phyloP scores from a whole-genome alignment of 2,888 invertebrate species.

The Scaeva pyrastri region DNA sequence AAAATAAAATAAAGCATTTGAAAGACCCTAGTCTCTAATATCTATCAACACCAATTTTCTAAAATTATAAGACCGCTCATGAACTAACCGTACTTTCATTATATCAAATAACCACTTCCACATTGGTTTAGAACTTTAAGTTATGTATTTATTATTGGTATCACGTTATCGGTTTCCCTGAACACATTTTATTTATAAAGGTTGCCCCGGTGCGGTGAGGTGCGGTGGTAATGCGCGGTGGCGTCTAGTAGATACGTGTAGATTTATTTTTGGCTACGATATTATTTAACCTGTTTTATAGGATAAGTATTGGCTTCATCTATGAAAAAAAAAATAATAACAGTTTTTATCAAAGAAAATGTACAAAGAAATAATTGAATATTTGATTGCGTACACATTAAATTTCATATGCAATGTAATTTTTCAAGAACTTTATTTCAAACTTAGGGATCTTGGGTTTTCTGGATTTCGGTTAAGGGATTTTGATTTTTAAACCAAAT shows the following conservation, averaged over 20 bases:
- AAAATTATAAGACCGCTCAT: slow-evolving; percentile 30
- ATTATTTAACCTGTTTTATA: slow-evolving; percentile 9
- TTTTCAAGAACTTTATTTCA: too few relatives aligned
- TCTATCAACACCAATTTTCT: too few relatives aligned
- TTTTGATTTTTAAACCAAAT: too few relatives aligned
- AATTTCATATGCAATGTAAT: too few relatives aligned
- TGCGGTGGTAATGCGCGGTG: not conserved
- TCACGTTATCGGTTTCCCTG: slow-evolving; percentile 38
- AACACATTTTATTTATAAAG: slow-evolving; percentile 28
- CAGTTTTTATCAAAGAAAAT: not conserved
- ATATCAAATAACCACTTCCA: slow-evolving; percentile 34
- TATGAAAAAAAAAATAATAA: not conserved
- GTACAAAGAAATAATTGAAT: too few relatives aligned
- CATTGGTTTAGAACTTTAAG: slow-evolving; percentile 26
- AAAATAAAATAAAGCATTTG: too few relatives aligned
- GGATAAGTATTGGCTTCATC: slow-evolving; percentile 1
- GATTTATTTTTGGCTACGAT: slow-evolving; percentile 15
- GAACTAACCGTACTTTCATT: slow-evolving; percentile 26
- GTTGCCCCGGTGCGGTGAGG: not conserved
- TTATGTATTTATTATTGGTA: slow-evolving; percentile 30
- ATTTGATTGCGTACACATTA: too few relatives aligned
- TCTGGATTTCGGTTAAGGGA: too few relatives aligned
- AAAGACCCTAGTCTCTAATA: too few relatives aligned
- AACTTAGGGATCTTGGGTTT: too few relatives aligned
- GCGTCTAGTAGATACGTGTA: slow-evolving; percentile 10